Base-by-base conservation (phyloP, 2,113 vertebrate species). In the chimpanzee (Pan troglodytes) region DNA sequence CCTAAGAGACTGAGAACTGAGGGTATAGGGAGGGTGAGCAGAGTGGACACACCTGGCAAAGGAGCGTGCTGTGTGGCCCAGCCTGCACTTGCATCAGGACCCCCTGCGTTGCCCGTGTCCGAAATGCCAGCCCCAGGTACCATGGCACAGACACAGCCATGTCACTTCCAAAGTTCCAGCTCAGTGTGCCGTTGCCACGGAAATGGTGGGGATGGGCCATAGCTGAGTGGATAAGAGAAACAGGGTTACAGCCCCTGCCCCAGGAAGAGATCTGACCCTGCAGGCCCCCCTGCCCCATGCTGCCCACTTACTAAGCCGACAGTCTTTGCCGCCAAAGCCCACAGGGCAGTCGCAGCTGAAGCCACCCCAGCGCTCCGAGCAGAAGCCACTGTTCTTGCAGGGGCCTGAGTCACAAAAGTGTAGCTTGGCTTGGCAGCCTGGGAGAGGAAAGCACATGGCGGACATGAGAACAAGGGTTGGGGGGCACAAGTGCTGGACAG, bases 301-400 rank as follows among this genome's bases (percentile, higher is more conserved):
- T 61, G 72, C 75, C 90, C 81, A 98, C 99, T 99, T 98, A 99
- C 99, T 98, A 20, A 99, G 99, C 85, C 98, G 99, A 98, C 99
- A 99, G 98, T 99, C 99, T 97, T 99, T 99, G 94, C 99, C 99
- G 95, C 99, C 99, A 0, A 99, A 99, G 87, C 99, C 99, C 50
- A 99, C 98, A 1, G 99, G 99, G 96, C 99, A 99, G 98, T 99
- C 99, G 50, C 99, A 99, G 97, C 98, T 99, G 97, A 99, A 99
- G 20, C 99, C 99, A n/a, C 99, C 99, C 99, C 99, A 99, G 98
- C 99, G 99, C 96, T 99, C 99, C 7, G 99, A 98, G 98, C 99
- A 99, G 64, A 98, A 99, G 84, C 99, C 99, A 0, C 99, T 99
- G 0, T 99, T 99, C 98, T 99, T 99, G 98, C 99, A 99, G 10